These are phyloP conservation scores for Zaprionus capensis DNA, from an alignment of 1,140 invertebrate genomes.

Conservation along the genomic window DNA sequence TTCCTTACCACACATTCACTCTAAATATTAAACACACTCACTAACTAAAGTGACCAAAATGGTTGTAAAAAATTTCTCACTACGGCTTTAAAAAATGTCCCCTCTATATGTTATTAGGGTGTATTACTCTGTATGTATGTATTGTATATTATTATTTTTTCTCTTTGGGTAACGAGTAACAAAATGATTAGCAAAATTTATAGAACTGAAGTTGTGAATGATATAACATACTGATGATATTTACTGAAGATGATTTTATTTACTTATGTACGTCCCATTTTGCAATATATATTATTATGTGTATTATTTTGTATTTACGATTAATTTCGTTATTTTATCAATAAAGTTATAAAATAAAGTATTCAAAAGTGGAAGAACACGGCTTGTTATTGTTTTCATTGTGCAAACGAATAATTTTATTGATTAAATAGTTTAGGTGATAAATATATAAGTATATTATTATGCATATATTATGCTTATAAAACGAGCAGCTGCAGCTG, in stretches of 20 bases:
- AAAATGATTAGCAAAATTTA: slow-evolving; percentile 63
- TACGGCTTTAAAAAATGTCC: slow-evolving; percentile 67
- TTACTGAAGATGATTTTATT: slow-evolving; percentile 33
- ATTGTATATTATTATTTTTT: slow-evolving; percentile 11
- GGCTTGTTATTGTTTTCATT: slow-evolving; percentile 28
- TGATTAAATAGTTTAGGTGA: slow-evolving; percentile 75
- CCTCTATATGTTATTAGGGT: slow-evolving; percentile 18
- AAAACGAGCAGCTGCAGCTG: slow-evolving; percentile 29
- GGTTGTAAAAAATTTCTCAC: slow-evolving; percentile 72
- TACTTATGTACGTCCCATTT: slow-evolving; percentile 59
- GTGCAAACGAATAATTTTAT: slow-evolving; percentile 83
- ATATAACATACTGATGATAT: slow-evolving; percentile 24
- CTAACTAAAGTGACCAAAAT: slow-evolving; percentile 57
- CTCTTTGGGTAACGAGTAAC: background rate
- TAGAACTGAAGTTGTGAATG: slow-evolving; percentile 64
- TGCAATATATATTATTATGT: slow-evolving; percentile 64
- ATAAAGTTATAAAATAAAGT: slow-evolving; percentile 23
- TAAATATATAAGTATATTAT: slow-evolving; percentile 66
- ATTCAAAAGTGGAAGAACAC: background rate
- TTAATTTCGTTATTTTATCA: slow-evolving; percentile 43
- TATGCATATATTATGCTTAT: slow-evolving; percentile 41
- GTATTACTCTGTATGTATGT: slow-evolving; percentile 31
- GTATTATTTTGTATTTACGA: slow-evolving; percentile 52
- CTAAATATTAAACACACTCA: slow-evolving; percentile 21
- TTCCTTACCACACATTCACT: slow-evolving; percentile 28